Evolutionary conservation across 2,113 vertebrate species (phyloP).

Genomic region (Apodemus sylvaticus): DNA sequence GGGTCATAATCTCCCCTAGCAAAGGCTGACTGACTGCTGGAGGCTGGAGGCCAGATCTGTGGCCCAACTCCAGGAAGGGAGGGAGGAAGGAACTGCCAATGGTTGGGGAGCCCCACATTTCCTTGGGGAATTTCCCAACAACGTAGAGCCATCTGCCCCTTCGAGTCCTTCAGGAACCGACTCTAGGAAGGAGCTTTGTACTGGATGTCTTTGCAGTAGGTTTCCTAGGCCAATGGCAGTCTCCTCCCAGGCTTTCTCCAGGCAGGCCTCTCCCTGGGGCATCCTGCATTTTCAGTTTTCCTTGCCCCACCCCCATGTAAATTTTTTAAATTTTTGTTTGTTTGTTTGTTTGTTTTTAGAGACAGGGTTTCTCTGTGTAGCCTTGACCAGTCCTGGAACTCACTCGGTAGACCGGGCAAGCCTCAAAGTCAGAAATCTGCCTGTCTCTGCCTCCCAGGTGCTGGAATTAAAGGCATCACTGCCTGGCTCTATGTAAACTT

Average conservation of each 20-base stretch:
- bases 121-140: background rate
- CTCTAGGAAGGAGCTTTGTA: too few species aligned
- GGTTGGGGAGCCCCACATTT: fast-evolving
- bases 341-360: too few species aligned
- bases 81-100: background rate
- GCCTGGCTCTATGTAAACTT: background rate
- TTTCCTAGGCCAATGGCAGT: background rate
- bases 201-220: background rate
- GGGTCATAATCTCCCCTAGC: background rate
- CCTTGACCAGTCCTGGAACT: too few species aligned
- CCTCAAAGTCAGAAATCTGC: too few species aligned
- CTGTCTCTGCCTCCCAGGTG: too few species aligned
- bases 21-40: background rate
- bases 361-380: too few species aligned
- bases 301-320: background rate
- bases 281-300: background rate
- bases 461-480: background rate
- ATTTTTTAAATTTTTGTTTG: too few species aligned
- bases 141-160: background rate
- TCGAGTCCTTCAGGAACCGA: background rate
- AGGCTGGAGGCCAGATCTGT: fast-evolving
- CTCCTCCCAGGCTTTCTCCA: background rate
- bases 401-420: too few species aligned
- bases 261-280: background rate
- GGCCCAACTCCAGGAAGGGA: background rate